A percentile compares a stretch with the other conserved stretches of the same genome.
Conservation (phyloP, 2,888 invertebrate genomes). For the Euzophera pinguis region DNA sequence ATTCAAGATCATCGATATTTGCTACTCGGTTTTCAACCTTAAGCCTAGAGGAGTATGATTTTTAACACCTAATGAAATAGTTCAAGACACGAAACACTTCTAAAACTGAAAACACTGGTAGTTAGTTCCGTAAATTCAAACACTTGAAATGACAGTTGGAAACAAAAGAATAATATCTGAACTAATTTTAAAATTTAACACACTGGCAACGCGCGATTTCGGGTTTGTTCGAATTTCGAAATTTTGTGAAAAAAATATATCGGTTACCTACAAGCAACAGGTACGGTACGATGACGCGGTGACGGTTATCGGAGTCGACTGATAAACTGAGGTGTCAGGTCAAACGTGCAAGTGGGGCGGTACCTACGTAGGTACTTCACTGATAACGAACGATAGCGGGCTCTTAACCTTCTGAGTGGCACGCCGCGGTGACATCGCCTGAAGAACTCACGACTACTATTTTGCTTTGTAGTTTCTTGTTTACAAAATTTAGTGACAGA, state of each 20-base stretch:
- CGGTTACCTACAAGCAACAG: constrained; percentile 62
- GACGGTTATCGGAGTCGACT: constrained; percentile 72
- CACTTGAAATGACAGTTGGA: neutral
- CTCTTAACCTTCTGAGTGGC: constrained; percentile 74
- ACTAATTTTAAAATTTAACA: neutral
- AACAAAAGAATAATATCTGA: neutral
- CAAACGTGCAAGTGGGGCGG: constrained; percentile 78
- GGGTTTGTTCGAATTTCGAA: neutral
- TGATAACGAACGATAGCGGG: constrained; percentile 74
- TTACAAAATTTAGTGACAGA: no score
- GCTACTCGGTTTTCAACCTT: neutral
- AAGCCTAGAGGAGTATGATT: neutral
- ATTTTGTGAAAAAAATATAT: constrained; percentile 26
- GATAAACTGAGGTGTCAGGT: constrained; percentile 77
- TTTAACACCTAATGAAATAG: neutral
- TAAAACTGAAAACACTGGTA: neutral
- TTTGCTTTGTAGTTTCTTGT: neutral
- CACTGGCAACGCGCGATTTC: neutral
- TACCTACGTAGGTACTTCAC: constrained; percentile 49
- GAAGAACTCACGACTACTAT: constrained; percentile 25
- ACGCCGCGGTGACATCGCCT: constrained; percentile 48
- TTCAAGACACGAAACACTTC: neutral
- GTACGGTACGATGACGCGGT: constrained; percentile 61
- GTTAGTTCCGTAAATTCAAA: no score
- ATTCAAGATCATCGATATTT: neutral